Evolutionary conservation across 2,113 vertebrate species (phyloP).

Genomic region (Sinosuthora webbiana): DNA sequence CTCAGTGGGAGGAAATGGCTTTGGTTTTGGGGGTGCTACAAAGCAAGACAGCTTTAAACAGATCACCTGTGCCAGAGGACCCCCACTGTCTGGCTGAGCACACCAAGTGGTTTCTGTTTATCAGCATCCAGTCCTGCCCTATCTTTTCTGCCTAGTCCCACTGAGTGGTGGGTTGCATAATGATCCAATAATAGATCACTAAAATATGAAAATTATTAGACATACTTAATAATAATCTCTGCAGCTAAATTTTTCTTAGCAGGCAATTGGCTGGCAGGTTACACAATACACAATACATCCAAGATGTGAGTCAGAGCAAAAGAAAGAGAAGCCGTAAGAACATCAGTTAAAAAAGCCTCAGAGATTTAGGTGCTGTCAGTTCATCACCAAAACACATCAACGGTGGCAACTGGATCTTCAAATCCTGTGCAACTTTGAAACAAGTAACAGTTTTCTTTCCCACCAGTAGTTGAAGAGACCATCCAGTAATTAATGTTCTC

Average conservation of each 20-base stretch:
- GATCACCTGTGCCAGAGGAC: neutral
- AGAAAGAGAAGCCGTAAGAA: neutral
- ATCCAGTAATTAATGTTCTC: neutral
- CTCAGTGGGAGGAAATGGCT: neutral
- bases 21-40: neutral
- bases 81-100: neutral
- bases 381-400: neutral
- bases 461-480: neutral
- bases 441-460: neutral
- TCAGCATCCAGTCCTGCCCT: neutral
- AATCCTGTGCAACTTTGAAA: neutral
- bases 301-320: conserved; percentile 38
- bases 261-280: conserved; percentile 15
- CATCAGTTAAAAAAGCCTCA: neutral
- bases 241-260: conserved; percentile 15
- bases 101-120: neutral
- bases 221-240: conserved; percentile 31
- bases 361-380: neutral
- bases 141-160: neutral
- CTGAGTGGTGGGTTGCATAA: conserved; percentile 1
- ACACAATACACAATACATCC: conserved; percentile 21
- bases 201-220: conserved; percentile 43
- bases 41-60: neutral
- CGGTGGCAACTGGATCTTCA: neutral
- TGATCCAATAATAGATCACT: conserved; percentile 8